Evolutionary conservation across 1,140 invertebrate genomes (phyloP), one percentile per base, ranked within the genome.

Genomic region (Chionoecetes opilio): DNA sequence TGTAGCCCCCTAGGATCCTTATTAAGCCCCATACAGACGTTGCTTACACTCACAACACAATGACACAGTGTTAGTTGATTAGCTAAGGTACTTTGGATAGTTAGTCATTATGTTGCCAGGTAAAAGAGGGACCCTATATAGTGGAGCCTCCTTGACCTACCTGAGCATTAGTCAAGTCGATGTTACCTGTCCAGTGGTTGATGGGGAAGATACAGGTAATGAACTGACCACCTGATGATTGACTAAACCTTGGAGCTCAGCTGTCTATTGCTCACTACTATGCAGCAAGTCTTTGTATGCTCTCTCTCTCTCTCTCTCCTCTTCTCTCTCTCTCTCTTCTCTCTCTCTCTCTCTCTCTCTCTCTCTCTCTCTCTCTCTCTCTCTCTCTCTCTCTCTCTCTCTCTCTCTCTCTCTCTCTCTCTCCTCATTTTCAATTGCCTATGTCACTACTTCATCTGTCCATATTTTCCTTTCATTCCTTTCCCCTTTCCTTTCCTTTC

Each of bases 201-300:
- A n/a, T n/a, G 63, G n/a, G 63, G 63, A n/a, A 75, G 63, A 75
- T 75, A 75, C 63, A 75, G 63, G 63, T 75, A 75, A 21, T n/a
- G 63, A n/a, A n/a, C 63, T 26, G 63, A 75, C 63, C 63, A 75
- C 21, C 21, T 75, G 63, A 75, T n/a, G 63, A n/a, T 26, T 75
- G 21, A 5, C n/a, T n/a, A n/a, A n/a, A n/a, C n/a, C 6, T 75
- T 75, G 63, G 6, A 26, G n/a, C 63, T n/a, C 21, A n/a, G 6
- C n/a, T 21, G 11, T 75, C 63, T 75, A 26, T 21, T 26, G 21
- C n/a, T 75, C 21, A 75, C 21, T 75, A 26, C 21, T 2, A 26
- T 26, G 63, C 63, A n/a, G 11, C 63, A 75, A 5, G n/a, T 75
- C 21, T 75, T 21, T 75, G 46, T 75, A n/a, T n/a, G 63, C n/a